Base-by-base conservation (phyloP, 2,888 invertebrate species). In the Hermodice carunculata region DNA sequence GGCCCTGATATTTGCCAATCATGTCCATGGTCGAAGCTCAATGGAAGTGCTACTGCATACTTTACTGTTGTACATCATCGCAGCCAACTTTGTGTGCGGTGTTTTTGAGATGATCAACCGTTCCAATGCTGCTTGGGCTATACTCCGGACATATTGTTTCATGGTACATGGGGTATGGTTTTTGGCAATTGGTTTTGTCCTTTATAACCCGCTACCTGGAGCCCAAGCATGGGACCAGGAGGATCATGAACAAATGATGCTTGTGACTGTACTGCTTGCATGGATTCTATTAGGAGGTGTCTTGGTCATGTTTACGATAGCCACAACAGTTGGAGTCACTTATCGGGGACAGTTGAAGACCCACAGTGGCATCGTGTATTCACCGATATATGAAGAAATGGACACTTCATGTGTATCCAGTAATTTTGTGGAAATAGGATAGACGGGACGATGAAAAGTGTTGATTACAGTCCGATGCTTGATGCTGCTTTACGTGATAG, bases 101-200 rank as follows among this genome's bases (percentile, higher is more conserved):
- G 44, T 84, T 2, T 58, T 85, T 34, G 88, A 89, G 76, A 82
- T 86, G 78, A 74, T 71, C 11, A 81, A 79, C 68, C 80, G 84
- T 3, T 71, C 81, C 59, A 81, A 76, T 61, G 78, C 87, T 6
- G 57, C 87, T 34, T 76, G 84, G 2, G 79, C 86, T 0, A 66
- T 88, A 43, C 69, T 80, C 11, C 71, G 88, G 48, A 70, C 82
- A 11, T 87, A 84, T 67, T 85, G 86, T 60, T 78, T 84, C 0
- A 65, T 87, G 19, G 77, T 88, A 6, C 89, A 89, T 76, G 88
- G 88, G n/a, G 86, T 87, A 2, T 89, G 88, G 88, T 88, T 88
- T 78, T 87, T 83, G 78, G 87, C 86, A 66, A 83, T 88, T 11
- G 88, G 86, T 0, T 87, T 87, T 76, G 87, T 88, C 64, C 78